phyloP scores from a whole-genome alignment of 2,113 vertebrate genomes.

The Oryzias curvinotus region DNA sequence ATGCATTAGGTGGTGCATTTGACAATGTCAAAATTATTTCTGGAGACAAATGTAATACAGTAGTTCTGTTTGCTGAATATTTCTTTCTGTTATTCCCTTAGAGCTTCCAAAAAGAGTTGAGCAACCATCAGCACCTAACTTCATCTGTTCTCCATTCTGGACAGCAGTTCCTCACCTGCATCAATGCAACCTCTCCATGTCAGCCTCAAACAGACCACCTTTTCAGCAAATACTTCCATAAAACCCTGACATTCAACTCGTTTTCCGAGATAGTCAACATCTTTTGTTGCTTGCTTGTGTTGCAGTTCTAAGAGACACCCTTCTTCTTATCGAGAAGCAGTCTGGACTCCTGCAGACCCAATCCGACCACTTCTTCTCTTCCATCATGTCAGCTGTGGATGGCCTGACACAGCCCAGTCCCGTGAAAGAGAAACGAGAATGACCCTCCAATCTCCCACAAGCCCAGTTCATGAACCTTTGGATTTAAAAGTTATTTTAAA shows the following conservation, averaged over 20 bases:
- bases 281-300: neutral
- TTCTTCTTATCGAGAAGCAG: slow-evolving; percentile 82
- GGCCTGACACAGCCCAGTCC: slow-evolving; percentile 47
- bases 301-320: slow-evolving; percentile 84
- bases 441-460: neutral
- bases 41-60: no score
- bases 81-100: slow-evolving; percentile 40
- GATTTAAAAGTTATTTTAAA: no score
- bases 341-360: slow-evolving; percentile 79
- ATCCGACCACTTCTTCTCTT: slow-evolving; percentile 78
- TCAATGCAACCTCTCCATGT: slow-evolving; percentile 85
- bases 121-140: slow-evolving; percentile 79
- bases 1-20: no score
- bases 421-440: neutral
- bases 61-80: neutral
- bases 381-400: slow-evolving; percentile 80
- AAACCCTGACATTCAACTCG: neutral
- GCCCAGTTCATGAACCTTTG: neutral
- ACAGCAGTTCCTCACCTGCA: slow-evolving; percentile 82
- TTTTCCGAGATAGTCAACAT: neutral
- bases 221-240: rapidly evolving
- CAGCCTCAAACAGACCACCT: slow-evolving; percentile 23
- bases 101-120: slow-evolving; percentile 86
- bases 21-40: no score
- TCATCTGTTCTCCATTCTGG: slow-evolving; percentile 83